These are phyloP conservation scores for Brachylomia viminalis DNA, from an alignment of 2,888 invertebrate species.

Conservation along the genomic window DNA sequence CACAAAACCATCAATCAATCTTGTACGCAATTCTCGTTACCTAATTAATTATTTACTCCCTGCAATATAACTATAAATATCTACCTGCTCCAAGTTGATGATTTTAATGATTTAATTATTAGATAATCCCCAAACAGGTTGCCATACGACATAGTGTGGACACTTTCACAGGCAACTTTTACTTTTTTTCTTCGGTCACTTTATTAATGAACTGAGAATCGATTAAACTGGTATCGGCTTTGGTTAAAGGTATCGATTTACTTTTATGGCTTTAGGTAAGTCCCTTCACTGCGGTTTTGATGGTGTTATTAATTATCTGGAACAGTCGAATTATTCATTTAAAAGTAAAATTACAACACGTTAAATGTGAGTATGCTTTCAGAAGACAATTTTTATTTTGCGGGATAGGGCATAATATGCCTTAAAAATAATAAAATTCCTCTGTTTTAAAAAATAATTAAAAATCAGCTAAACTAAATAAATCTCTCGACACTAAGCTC, in stretches of 20 bases:
- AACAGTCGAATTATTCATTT: neutral
- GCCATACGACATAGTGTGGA: slow-evolving; percentile 20
- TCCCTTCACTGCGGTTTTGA: slow-evolving; percentile 19
- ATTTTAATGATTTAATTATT: slow-evolving; percentile 34
- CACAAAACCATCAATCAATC: slow-evolving; percentile 40
- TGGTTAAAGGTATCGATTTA: slow-evolving; percentile 19
- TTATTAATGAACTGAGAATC: slow-evolving; percentile 31
- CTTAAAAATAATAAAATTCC: neutral
- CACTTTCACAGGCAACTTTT: slow-evolving; percentile 67
- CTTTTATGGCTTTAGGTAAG: slow-evolving; percentile 2
- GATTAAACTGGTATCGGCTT: slow-evolving; percentile 31
- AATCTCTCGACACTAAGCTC: slow-evolving; percentile 20
- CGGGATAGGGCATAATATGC: too few species aligned
- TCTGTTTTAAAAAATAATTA: neutral
- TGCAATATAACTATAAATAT: slow-evolving; percentile 4
- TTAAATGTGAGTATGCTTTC: neutral
- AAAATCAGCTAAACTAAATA: neutral
- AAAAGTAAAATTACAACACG: neutral
- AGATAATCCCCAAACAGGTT: slow-evolving; percentile 50
- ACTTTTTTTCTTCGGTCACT: slow-evolving; percentile 60
- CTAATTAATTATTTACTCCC: slow-evolving; percentile 19
- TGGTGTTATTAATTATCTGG: slow-evolving; percentile 2
- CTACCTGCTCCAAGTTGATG: neutral
- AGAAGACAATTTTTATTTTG: neutral
- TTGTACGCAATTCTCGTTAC: slow-evolving; percentile 23